Conservation (phyloP, 2,113 vertebrate species). For the Columba livia region DNA sequence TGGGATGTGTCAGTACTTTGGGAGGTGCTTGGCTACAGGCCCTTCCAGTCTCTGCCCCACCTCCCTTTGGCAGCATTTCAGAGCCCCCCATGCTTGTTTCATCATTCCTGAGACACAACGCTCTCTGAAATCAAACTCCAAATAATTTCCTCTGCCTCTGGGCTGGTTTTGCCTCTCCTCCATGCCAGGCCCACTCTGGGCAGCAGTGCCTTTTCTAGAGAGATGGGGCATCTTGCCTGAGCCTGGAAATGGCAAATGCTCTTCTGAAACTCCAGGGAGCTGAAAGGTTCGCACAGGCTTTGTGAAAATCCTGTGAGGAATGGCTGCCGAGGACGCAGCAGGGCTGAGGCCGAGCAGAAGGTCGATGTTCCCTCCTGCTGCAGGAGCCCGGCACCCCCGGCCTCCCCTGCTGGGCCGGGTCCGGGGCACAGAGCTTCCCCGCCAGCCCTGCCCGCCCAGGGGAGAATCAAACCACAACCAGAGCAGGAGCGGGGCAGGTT, state of each 20-base stretch:
- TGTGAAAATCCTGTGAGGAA: not conserved
- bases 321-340: not conserved
- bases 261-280: not conserved
- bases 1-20: not conserved
- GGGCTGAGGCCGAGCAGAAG: accelerated
- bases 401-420: too few relatives aligned
- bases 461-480: not conserved
- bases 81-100: accelerated
- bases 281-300: accelerated
- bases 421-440: too few relatives aligned
- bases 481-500: not conserved
- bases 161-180: not conserved
- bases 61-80: not conserved
- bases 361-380: not conserved
- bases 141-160: not conserved
- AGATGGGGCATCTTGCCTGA: accelerated
- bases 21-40: not conserved
- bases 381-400: not conserved
- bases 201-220: not conserved
- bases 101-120: not conserved
- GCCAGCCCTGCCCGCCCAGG: too few relatives aligned
- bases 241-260: not conserved
- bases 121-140: not conserved
- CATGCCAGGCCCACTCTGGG: not conserved
- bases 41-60: not conserved